Evolutionary conservation across 2,797 vertebrate species (phyloP).

Genomic region (Coccyzus lansbergi): DNA sequence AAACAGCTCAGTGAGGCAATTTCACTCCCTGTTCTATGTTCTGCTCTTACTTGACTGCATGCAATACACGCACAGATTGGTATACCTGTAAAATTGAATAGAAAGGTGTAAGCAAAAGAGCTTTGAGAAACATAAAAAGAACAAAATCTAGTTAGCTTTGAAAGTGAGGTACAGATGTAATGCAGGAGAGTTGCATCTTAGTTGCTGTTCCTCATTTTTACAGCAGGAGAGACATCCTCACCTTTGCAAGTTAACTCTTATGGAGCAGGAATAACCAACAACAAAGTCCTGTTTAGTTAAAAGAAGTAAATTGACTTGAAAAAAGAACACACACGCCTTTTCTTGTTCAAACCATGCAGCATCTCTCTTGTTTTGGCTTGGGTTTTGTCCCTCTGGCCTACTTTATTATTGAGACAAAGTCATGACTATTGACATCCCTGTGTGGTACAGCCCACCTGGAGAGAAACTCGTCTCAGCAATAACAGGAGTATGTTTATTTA

Average conservation of each 20-base stretch:
- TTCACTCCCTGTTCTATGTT: rapidly evolving
- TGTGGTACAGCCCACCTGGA: not conserved
- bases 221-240: not conserved
- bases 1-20: not conserved
- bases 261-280: not conserved
- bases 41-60: not conserved
- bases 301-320: not conserved
- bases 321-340: not conserved
- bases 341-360: not conserved
- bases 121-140: not conserved
- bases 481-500: not conserved
- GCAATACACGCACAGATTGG: rapidly evolving
- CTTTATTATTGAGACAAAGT: not conserved
- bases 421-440: not conserved
- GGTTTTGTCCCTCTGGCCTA: not conserved
- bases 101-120: rapidly evolving
- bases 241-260: not conserved
- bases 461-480: not conserved
- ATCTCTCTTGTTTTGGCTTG: no score
- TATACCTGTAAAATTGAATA: not conserved
- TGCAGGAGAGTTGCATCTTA: no score
- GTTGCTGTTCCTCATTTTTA: rapidly evolving
- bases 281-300: not conserved
- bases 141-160: not conserved
- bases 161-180: not conserved